Percentiles rank a stretch among this genome's conserved stretches.
Conservation (phyloP, 2,113 vertebrate genomes). For the Siniperca chuatsi region DNA sequence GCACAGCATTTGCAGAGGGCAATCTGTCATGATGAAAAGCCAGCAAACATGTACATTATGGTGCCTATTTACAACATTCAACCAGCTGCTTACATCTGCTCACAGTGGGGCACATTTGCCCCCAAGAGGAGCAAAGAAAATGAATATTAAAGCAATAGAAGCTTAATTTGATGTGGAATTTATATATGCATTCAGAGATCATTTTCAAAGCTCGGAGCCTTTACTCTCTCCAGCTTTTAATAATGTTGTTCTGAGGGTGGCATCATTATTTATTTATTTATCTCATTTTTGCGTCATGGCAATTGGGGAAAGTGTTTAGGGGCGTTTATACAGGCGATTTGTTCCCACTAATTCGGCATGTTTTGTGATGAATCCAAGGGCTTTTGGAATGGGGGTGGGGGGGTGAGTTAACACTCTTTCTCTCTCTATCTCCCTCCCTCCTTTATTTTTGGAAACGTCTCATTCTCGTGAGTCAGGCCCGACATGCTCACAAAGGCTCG, state of each 20-base stretch:
- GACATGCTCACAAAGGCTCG: slow-evolving; percentile 68
- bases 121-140: slow-evolving; percentile 24
- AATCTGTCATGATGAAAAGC: slow-evolving; percentile 58
- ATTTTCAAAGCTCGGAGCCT: neutral
- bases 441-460: slow-evolving; percentile 83
- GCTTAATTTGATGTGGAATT: slow-evolving; percentile 10
- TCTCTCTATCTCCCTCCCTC: slow-evolving; percentile 35
- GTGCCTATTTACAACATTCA: slow-evolving; percentile 57
- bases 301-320: slow-evolving; percentile 47
- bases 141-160: slow-evolving; percentile 24
- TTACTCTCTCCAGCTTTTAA: neutral
- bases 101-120: slow-evolving; percentile 39
- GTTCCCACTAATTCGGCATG: slow-evolving; percentile 73
- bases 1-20: slow-evolving; percentile 52
- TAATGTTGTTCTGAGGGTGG: slow-evolving; percentile 8
- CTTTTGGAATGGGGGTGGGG: slow-evolving; percentile 48
- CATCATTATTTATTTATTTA: slow-evolving; percentile 30
- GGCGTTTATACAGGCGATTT: slow-evolving; percentile 64
- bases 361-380: slow-evolving; percentile 72
- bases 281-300: neutral
- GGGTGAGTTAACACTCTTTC: slow-evolving; percentile 66
- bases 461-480: slow-evolving; percentile 79
- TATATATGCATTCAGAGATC: neutral
- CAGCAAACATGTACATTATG: slow-evolving; percentile 60
- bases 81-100: slow-evolving; percentile 56